Conservation (phyloP, 2,888 invertebrate genomes). For the Eremobia ochroleuca region DNA sequence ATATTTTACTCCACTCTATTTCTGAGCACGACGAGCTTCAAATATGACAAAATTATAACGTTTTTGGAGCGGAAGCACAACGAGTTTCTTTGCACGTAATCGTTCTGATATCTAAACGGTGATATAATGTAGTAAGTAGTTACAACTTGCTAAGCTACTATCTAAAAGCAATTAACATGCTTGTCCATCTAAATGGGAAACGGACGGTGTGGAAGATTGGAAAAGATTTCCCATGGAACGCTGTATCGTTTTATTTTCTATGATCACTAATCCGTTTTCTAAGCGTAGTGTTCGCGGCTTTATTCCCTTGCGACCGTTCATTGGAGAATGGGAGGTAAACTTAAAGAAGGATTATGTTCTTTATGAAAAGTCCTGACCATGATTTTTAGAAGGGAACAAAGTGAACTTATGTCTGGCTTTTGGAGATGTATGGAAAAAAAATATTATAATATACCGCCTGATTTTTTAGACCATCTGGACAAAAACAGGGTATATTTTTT, state of each 20-base stretch:
- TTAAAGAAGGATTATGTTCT: slow-evolving; percentile 6
- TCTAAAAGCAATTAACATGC: slow-evolving; percentile 59
- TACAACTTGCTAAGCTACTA: slow-evolving; percentile 56
- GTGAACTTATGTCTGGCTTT: not conserved
- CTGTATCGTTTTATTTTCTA: slow-evolving; percentile 42
- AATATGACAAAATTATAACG: slow-evolving; percentile 40
- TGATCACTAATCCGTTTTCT: slow-evolving; percentile 46
- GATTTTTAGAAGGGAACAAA: slow-evolving; percentile 5
- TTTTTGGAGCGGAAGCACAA: slow-evolving; percentile 59
- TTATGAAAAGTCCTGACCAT: not conserved
- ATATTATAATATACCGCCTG: too few relatives aligned
- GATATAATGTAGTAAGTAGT: slow-evolving; percentile 46
- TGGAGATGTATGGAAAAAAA: not conserved
- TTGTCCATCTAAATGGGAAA: slow-evolving; percentile 44
- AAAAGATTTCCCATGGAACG: slow-evolving; percentile 64
- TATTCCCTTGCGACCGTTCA: slow-evolving; percentile 42
- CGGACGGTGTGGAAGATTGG: slow-evolving; percentile 51
- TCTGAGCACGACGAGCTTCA: slow-evolving; percentile 26
- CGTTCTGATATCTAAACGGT: slow-evolving; percentile 39
- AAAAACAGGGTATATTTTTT: too few relatives aligned
- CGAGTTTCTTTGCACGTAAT: slow-evolving; percentile 56
- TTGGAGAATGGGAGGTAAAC: slow-evolving; percentile 15
- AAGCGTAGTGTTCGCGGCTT: slow-evolving; percentile 44
- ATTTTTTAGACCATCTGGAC: too few relatives aligned
- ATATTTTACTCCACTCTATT: slow-evolving; percentile 30